These are phyloP conservation scores for Ceraclea dissimilis DNA, from an alignment of 2,888 invertebrate species.

Conservation along the genomic window DNA sequence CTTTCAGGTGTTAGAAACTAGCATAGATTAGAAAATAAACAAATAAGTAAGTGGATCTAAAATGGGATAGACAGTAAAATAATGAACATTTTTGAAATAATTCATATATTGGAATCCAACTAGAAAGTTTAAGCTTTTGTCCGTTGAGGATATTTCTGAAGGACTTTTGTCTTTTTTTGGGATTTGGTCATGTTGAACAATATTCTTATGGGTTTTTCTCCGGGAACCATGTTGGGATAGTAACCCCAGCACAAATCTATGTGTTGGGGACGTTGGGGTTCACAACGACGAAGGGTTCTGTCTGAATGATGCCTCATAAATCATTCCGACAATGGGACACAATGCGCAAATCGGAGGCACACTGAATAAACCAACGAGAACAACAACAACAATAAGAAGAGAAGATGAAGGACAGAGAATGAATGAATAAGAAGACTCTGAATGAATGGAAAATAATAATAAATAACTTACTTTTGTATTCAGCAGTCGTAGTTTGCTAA, in stretches of 20 bases:
- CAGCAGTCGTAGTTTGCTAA: neutral
- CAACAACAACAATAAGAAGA: neutral
- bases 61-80: too few species aligned
- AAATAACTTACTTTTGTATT: slow-evolving; percentile 3
- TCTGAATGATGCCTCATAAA: slow-evolving; percentile 21
- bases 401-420: neutral
- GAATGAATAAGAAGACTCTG: neutral
- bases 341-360: slow-evolving; percentile 19
- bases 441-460: neutral
- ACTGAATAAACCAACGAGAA: neutral
- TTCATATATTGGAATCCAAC: too few species aligned
- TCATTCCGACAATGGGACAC: slow-evolving; percentile 20
- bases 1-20: too few species aligned
- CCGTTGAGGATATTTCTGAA: too few species aligned
- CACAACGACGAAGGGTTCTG: neutral
- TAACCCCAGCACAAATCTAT: neutral
- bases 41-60: too few species aligned
- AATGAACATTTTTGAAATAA: too few species aligned
- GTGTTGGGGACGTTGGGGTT: neutral
- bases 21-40: too few species aligned
- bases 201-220: too few species aligned
- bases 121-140: too few species aligned
- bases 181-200: too few species aligned
- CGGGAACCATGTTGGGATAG: too few species aligned
- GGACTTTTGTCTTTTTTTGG: too few species aligned